Conservation (phyloP, 1,140 invertebrate species). For the Calephelis virginiensis region DNA sequence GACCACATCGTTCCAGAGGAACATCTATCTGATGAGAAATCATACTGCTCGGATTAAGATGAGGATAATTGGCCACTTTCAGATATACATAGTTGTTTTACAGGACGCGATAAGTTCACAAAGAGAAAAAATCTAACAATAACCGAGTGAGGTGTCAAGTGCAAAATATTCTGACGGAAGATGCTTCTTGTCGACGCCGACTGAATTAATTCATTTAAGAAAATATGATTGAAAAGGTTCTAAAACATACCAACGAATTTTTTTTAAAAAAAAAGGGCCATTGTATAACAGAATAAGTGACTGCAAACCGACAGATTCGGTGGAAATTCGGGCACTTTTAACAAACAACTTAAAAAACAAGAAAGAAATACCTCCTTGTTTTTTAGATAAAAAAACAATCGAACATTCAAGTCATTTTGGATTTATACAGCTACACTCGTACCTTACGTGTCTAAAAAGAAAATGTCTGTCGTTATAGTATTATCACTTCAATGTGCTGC, state of each 20-base stretch:
- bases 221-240: constrained; percentile 38
- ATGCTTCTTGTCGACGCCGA: too few species aligned
- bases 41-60: constrained; percentile 35
- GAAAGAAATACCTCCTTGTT: constrained; percentile 48
- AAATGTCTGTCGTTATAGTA: constrained; percentile 43
- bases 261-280: constrained; percentile 35
- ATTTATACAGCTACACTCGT: constrained; percentile 46
- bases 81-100: constrained; percentile 38
- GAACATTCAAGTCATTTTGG: constrained; percentile 38
- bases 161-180: constrained; percentile 39
- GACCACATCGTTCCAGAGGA: constrained; percentile 35
- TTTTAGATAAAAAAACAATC: constrained; percentile 22
- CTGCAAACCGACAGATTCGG: constrained; percentile 34
- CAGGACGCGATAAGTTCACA: constrained; percentile 35
- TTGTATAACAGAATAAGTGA: constrained; percentile 34
- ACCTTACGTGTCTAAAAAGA: constrained; percentile 52
- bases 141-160: constrained; percentile 39
- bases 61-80: constrained; percentile 34
- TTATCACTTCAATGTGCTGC: constrained; percentile 48
- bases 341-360: too few species aligned
- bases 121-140: constrained; percentile 40
- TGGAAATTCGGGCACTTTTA: constrained; percentile 34
- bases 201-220: constrained; percentile 39
- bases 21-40: constrained; percentile 33
- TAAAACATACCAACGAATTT: constrained; percentile 36